Base-by-base conservation (phyloP, 2,888 invertebrate species). In the Caenorhabditis angaria region DNA sequence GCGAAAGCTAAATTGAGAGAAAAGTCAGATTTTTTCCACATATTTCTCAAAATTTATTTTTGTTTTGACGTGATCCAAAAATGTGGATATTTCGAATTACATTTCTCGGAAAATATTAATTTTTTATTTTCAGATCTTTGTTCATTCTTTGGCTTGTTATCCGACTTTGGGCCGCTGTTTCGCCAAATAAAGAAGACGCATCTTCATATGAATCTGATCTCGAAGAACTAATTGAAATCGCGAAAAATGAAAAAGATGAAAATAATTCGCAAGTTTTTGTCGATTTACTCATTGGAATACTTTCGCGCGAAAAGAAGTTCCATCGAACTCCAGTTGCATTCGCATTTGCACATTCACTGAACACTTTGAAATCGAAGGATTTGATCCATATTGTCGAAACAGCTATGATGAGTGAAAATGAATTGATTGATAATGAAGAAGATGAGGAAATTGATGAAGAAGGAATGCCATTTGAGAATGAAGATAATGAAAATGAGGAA, bases 221-320 rank as follows among this genome's bases (percentile, higher is more conserved):
- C 12, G 25, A 55, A 14, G 80, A 80, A 60, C 62, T 80, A 18
- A 20, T 68, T 20, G 32, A 63, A 1, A 80, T 80, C 27, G 80
- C 70, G 20, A 68, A 73, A 35, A 68, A 68, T 51, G 72, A 73
- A 41, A 47, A 63, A 2, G 68, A 73, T 56, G 61, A 48, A 0
- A 73, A 68, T 24, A 68, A 68, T 28, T 68, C 68, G 2, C 47
- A 78, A 71, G 70, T 80, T 35, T 69, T 82, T 8, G 66, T 80
- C 51, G 81, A 82, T 71, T 62, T 82, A 32, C 64, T 82, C 1
- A 70, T 82, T 10, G 63, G 74, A 41, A 76, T 82, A 25, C 69
- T 82, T 20, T 66, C 62, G 25, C 65, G 61, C 22, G 65, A 77
- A 24, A 70, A 76, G 24, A 77, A 76, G 35, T 77, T 66, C 63